Conservation (phyloP, 2,888 invertebrate species). For the Palloptera scutellata region DNA sequence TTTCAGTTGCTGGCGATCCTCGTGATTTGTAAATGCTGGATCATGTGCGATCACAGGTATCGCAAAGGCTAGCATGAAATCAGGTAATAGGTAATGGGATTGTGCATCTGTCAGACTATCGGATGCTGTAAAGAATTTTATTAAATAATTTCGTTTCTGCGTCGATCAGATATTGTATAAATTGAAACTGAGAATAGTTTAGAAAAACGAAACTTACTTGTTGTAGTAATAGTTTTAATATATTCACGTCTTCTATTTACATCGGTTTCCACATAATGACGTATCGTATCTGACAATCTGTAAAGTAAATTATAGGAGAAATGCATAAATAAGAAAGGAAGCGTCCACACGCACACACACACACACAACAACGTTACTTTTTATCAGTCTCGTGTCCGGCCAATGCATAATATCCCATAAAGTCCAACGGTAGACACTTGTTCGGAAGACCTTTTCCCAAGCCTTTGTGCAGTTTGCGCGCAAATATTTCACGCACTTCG, state of each 20-base stretch:
- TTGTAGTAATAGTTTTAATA: conserved; percentile 79
- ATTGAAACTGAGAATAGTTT: background rate
- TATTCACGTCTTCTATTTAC: conserved; percentile 91
- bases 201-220: conserved; percentile 54
- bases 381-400: conserved; percentile 89
- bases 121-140: conserved; percentile 38
- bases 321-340: too few relatives aligned
- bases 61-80: conserved; percentile 97
- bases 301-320: conserved; percentile 11
- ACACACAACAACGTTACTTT: conserved; percentile 66
- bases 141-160: background rate
- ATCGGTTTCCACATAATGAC: conserved; percentile 87
- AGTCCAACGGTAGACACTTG: conserved; percentile 92
- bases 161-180: too few relatives aligned
- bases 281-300: conserved; percentile 66
- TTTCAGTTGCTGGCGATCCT: conserved; percentile 79
- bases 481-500: conserved; percentile 89
- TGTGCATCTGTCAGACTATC: conserved; percentile 66
- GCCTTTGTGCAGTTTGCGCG: conserved; percentile 92
- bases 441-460: conserved; percentile 82
- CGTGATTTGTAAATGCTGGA: conserved; percentile 79
- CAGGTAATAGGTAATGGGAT: conserved; percentile 89
- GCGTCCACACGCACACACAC: too few relatives aligned
- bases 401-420: conserved; percentile 94
- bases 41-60: conserved; percentile 95